Conservation (phyloP, 2,113 vertebrate genomes). For the Odobenus rosmarus region DNA sequence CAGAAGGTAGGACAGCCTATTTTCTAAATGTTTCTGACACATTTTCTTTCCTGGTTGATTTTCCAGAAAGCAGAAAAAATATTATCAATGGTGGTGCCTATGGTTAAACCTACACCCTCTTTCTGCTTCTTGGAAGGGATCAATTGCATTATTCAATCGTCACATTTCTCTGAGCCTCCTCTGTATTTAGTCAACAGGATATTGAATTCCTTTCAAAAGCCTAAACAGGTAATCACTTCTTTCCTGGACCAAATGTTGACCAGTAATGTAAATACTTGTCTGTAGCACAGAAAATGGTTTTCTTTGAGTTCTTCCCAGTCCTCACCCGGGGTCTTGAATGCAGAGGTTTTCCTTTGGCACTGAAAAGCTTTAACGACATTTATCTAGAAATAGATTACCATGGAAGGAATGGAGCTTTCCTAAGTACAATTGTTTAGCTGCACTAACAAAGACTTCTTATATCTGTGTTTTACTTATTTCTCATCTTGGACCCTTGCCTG, state of each 20-base stretch:
- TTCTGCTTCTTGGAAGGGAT: slow-evolving; percentile 18
- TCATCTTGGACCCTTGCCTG: slow-evolving; percentile 37
- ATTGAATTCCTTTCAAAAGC: slow-evolving; percentile 51
- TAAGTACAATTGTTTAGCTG: neutral
- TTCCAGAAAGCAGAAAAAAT: slow-evolving; percentile 54
- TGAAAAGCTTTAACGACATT: neutral
- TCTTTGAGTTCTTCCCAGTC: neutral
- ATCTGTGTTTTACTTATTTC: neutral
- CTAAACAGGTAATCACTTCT: slow-evolving; percentile 47
- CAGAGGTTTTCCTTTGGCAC: neutral
- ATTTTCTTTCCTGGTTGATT: slow-evolving; percentile 49
- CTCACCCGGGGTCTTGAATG: neutral
- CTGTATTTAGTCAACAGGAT: neutral
- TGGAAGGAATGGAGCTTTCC: neutral
- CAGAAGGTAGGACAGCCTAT: neutral
- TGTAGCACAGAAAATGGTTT: neutral
- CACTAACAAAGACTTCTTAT: neutral
- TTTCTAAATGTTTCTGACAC: slow-evolving; percentile 14
- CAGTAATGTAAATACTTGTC: neutral
- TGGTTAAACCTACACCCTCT: neutral
- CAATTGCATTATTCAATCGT: neutral
- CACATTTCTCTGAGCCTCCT: neutral
- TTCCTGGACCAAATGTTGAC: slow-evolving; percentile 18
- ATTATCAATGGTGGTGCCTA: neutral
- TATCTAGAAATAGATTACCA: neutral